These are phyloP conservation scores for Agapostemon virescens DNA, from an alignment of 2,888 invertebrate genomes.

Conservation along the genomic window DNA sequence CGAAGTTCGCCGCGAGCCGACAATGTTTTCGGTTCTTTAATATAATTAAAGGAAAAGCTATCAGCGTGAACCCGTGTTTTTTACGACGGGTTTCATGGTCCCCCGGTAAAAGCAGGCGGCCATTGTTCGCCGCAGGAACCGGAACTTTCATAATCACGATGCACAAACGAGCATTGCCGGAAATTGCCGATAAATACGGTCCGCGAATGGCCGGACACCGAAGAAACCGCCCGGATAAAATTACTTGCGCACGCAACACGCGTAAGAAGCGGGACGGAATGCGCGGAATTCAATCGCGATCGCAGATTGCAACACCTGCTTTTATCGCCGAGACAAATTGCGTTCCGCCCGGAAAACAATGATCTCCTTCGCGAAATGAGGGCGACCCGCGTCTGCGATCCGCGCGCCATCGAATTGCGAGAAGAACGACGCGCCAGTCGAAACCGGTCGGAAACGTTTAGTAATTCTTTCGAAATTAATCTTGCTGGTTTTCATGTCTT, in stretches of 20 bases:
- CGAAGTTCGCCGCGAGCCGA: not conserved
- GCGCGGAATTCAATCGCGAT: slow-evolving; percentile 35
- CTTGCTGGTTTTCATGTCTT: too few species aligned
- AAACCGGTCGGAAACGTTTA: not conserved
- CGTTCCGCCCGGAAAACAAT: slow-evolving; percentile 29
- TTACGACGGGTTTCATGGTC: not conserved
- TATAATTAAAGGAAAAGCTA: slow-evolving; percentile 7
- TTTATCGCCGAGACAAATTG: slow-evolving; percentile 38
- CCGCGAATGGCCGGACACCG: not conserved
- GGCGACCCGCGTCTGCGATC: not conserved
- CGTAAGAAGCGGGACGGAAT: slow-evolving; percentile 31
- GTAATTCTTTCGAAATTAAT: too few species aligned
- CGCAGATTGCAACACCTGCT: slow-evolving; percentile 38
- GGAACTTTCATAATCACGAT: slow-evolving; percentile 26
- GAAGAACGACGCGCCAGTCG: not conserved
- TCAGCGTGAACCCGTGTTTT: slow-evolving; percentile 11
- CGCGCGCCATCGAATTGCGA: not conserved
- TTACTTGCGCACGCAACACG: slow-evolving; percentile 1
- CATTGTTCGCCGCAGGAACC: not conserved
- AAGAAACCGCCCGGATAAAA: slow-evolving; percentile 30
- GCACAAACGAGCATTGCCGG: not conserved
- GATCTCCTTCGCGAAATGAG: not conserved
- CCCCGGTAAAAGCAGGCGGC: not conserved
- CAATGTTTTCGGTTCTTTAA: not conserved
- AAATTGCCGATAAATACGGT: slow-evolving; percentile 31